These are phyloP conservation scores for Bellardia bayeri DNA, from an alignment of 2,888 invertebrate species.

Conservation along the genomic window DNA sequence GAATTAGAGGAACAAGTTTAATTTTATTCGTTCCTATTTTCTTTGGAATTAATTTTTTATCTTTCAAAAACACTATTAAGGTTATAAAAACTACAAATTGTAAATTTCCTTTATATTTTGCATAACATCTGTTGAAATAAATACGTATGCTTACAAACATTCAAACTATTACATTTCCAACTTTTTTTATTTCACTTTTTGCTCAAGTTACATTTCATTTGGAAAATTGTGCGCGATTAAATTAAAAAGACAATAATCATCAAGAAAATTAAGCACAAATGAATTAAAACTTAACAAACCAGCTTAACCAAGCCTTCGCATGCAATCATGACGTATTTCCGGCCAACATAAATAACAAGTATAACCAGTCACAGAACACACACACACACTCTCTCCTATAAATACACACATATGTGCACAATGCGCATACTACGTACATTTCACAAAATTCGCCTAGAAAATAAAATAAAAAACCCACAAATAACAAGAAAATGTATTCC, in stretches of 20 bases:
- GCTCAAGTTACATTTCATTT: slow-evolving; percentile 58
- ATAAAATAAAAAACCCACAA: background rate
- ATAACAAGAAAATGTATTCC: slow-evolving; percentile 38
- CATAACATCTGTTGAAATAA: slow-evolving; percentile 41
- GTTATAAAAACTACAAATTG: background rate
- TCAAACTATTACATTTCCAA: slow-evolving; percentile 22
- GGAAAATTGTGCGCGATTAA: slow-evolving; percentile 61
- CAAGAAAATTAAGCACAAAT: slow-evolving; percentile 65
- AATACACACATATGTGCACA: background rate
- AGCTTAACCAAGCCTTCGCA: slow-evolving; percentile 67
- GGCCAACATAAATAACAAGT: slow-evolving; percentile 60
- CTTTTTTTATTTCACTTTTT: background rate
- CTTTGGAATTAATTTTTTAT: too few relatives aligned
- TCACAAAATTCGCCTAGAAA: background rate
- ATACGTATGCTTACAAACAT: background rate
- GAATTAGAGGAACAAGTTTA: too few relatives aligned
- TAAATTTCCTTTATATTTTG: slow-evolving; percentile 1
- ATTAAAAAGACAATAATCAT: slow-evolving; percentile 69
- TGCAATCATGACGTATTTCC: slow-evolving; percentile 69
- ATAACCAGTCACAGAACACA: slow-evolving; percentile 40
- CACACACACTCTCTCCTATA: background rate
- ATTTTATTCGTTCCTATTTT: too few relatives aligned
- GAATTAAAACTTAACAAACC: slow-evolving; percentile 68
- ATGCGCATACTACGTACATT: background rate
- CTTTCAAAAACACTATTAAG: background rate